Evolutionary conservation across 2,113 vertebrate species (phyloP).

Genomic region (western clawed frog (Xenopus tropicalis)): DNA sequence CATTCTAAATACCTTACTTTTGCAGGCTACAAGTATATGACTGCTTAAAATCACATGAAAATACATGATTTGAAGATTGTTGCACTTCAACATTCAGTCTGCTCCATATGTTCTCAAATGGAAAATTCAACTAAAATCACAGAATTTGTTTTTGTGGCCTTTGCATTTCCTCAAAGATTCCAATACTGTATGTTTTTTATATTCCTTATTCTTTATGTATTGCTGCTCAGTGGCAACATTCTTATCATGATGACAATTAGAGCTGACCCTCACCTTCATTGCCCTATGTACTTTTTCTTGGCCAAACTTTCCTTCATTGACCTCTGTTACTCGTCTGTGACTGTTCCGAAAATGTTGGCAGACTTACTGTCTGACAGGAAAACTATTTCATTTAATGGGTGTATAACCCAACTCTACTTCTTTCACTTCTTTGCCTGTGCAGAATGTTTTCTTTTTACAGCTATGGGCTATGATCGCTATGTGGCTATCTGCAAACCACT

Average conservation of each 20-base stretch:
- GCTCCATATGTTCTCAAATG: slow-evolving; percentile 27
- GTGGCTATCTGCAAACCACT: slow-evolving; percentile 58
- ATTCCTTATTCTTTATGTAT: slow-evolving; percentile 50
- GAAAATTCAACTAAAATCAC: slow-evolving; percentile 38
- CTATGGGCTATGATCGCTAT: slow-evolving; percentile 59
- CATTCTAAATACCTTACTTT: too few relatives aligned
- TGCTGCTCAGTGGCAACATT: slow-evolving; percentile 54
- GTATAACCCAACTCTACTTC: slow-evolving; percentile 54
- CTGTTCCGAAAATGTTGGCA: slow-evolving; percentile 57
- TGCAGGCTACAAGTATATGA: too few relatives aligned
- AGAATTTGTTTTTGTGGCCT: slow-evolving; percentile 53
- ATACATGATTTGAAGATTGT: too few relatives aligned
- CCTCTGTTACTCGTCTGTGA: slow-evolving; percentile 55
- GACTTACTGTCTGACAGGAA: slow-evolving; percentile 51
- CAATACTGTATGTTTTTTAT: slow-evolving; percentile 35
- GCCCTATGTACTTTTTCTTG: slow-evolving; percentile 58
- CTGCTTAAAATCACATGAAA: too few relatives aligned
- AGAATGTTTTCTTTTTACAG: slow-evolving; percentile 58
- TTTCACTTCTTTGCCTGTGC: slow-evolving; percentile 60
- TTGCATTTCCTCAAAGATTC: slow-evolving; percentile 47
- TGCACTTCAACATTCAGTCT: too few relatives aligned
- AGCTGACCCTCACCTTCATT: slow-evolving; percentile 50
- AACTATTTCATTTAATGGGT: slow-evolving; percentile 54
- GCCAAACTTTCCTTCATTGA: slow-evolving; percentile 58
- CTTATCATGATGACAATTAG: slow-evolving; percentile 54